Evolutionary conservation across 2,888 invertebrate genomes (phyloP).

Genomic region (Zaprionus bogoriensis): DNA sequence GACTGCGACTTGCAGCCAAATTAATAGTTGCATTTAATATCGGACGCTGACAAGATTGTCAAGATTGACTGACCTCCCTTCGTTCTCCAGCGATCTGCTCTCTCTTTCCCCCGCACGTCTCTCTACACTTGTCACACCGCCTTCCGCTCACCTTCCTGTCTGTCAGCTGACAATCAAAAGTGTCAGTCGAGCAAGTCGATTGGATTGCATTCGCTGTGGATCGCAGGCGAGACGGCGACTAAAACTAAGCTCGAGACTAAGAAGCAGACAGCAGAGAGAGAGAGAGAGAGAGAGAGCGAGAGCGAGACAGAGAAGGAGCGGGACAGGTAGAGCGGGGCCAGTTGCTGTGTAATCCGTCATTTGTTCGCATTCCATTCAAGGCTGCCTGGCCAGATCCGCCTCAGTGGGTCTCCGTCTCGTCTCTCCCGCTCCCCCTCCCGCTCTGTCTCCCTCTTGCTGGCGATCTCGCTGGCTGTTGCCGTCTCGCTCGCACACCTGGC

Average conservation of each 20-base stretch:
- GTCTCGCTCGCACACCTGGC: slow-evolving; percentile 36
- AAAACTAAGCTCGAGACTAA: slow-evolving; percentile 24
- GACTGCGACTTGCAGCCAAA: no score
- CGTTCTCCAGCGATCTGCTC: neutral
- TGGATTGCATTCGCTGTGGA: slow-evolving; percentile 18
- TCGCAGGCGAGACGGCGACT: slow-evolving; percentile 11
- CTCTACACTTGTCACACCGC: no score
- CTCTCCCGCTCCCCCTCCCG: neutral
- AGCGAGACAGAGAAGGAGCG: neutral
- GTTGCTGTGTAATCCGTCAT: slow-evolving; percentile 55
- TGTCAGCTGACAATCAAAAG: slow-evolving; percentile 74
- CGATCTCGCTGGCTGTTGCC: neutral
- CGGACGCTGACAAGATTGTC: no score
- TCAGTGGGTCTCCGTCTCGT: slow-evolving; percentile 47
- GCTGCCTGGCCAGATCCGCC: slow-evolving; percentile 69
- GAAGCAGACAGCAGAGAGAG: slow-evolving; percentile 7
- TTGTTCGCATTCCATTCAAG: slow-evolving; percentile 77
- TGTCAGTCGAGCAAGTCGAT: slow-evolving; percentile 42
- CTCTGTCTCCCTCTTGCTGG: slow-evolving; percentile 1
- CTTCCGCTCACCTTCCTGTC: slow-evolving; percentile 1
- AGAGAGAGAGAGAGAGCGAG: neutral
- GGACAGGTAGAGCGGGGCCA: neutral
- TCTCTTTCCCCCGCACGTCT: neutral
- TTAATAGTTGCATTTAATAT: no score
- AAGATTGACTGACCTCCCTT: no score